Conservation (phyloP, 1,140 invertebrate species). For the Neelides sp. region DNA sequence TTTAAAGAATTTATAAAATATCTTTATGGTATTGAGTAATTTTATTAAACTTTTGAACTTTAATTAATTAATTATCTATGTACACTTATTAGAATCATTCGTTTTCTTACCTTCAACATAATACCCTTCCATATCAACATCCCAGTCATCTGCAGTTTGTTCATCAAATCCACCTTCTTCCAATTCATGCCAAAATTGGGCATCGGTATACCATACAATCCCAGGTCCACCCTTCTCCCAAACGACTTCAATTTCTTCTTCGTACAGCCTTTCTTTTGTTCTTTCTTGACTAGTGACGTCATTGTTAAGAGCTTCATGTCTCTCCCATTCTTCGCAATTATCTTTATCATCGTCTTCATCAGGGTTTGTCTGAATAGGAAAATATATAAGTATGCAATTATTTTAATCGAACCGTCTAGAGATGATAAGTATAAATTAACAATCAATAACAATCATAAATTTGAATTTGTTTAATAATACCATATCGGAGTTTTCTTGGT, state of each 20-base stretch:
- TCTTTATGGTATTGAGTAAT: not conserved
- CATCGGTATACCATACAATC: slow-evolving; percentile 51
- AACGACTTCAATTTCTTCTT: slow-evolving; percentile 46
- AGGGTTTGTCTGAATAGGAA: no score
- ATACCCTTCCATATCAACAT: slow-evolving; percentile 48
- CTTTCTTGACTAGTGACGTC: slow-evolving; percentile 44
- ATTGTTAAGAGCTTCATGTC: slow-evolving; percentile 46
- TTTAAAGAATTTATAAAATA: no score
- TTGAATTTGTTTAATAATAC: no score
- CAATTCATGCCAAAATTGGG: slow-evolving; percentile 44
- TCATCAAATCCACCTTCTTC: slow-evolving; percentile 46
- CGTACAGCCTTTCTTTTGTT: slow-evolving; percentile 40
- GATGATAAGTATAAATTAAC: no score
- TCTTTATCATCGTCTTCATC: slow-evolving; percentile 36
- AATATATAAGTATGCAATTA: no score
- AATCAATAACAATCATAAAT: no score
- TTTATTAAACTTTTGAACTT: slow-evolving; percentile 10
- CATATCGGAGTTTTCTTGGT: not conserved
- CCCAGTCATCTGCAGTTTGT: slow-evolving; percentile 47
- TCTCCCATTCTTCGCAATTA: slow-evolving; percentile 38
- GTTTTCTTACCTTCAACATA: slow-evolving; percentile 37
- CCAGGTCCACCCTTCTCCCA: slow-evolving; percentile 53
- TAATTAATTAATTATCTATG: slow-evolving; percentile 6
- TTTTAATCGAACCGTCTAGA: no score
- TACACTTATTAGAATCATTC: slow-evolving; percentile 4